Evolutionary conservation across 2,888 invertebrate species (phyloP).

Genomic region (Heliconius ismenius): DNA sequence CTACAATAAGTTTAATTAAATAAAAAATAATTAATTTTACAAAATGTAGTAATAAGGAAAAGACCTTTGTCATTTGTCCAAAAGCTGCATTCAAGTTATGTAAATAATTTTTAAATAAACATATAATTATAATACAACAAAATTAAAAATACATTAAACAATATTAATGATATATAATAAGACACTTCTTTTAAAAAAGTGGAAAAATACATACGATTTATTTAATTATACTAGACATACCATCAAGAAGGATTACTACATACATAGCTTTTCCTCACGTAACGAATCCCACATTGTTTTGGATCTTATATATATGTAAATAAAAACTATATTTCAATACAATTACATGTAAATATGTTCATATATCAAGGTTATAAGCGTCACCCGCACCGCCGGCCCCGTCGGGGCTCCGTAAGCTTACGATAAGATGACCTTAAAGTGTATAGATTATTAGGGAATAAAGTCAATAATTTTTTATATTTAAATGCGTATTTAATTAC

Average conservation of each 20-base stretch:
- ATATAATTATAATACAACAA: background rate
- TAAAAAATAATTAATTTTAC: background rate
- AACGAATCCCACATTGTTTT: background rate
- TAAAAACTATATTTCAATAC: constrained; percentile 17
- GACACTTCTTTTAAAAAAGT: background rate
- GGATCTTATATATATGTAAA: background rate
- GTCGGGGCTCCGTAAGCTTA: constrained; percentile 25
- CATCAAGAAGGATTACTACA: constrained; percentile 32
- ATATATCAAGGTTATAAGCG: constrained; percentile 29
- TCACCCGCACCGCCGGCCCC: constrained; percentile 22
- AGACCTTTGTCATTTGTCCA: background rate
- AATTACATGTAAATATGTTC: background rate
- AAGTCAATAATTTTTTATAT: background rate
- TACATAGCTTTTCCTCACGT: constrained; percentile 24
- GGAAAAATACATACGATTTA: background rate
- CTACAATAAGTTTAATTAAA: background rate
- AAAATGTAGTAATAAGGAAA: background rate
- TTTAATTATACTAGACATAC: constrained; percentile 20
- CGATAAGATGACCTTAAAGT: constrained; percentile 32
- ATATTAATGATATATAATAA: background rate
- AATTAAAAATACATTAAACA: background rate
- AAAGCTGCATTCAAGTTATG: background rate
- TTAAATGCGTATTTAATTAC: background rate
- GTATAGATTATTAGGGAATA: constrained; percentile 13
- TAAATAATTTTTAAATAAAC: background rate